Base-by-base conservation (phyloP, 2,888 invertebrate genomes). In the Heliconius erato region DNA sequence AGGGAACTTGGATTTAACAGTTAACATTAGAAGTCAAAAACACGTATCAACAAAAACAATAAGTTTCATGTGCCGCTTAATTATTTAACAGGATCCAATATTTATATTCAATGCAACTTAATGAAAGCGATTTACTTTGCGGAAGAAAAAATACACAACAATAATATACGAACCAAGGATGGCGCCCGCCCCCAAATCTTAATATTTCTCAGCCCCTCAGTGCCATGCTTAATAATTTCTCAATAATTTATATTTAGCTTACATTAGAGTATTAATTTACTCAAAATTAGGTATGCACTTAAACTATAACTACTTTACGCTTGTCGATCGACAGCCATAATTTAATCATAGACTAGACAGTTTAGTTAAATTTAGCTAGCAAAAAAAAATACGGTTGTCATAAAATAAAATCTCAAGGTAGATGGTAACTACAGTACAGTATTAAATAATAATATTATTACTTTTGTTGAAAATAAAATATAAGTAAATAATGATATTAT, bases 301-400 rank as follows among this genome's bases (percentile, higher is more conserved):
- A 83, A 80, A 76, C 68, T 76, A 82, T 72, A 78, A 80, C 83
- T 82, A 84, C 83, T 83, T 84, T 85, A 89, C 89, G 90, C 88
- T 91, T 89, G 92, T 91, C 91, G 90, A 93, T 92, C 92, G 90
- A 92, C 86, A 93, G 93, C 93, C 94, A 94, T 92, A 91, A 92
- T 82, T 83, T 91, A 90, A 80, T 82, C 85, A 84, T 85, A 83
- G 84, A 83, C 74, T 85, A 83, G 83, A 83, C 74, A 81, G 44
- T 65, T 44, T 63, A 63, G 12, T 71, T 59, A 40, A 40, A 11
- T 40, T 40, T 40, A 65, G 54, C 7, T 35, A 4, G 14, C 12
- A 59, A 32, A 59, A 28, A 16, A 74, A 54, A 32, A 19, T 28
- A 71, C n/a, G 16, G 12, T 14, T 35, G 14, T 71, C 40, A n/a